Conservation (phyloP, 2,113 vertebrate genomes). For the Ahaetulla prasina region DNA sequence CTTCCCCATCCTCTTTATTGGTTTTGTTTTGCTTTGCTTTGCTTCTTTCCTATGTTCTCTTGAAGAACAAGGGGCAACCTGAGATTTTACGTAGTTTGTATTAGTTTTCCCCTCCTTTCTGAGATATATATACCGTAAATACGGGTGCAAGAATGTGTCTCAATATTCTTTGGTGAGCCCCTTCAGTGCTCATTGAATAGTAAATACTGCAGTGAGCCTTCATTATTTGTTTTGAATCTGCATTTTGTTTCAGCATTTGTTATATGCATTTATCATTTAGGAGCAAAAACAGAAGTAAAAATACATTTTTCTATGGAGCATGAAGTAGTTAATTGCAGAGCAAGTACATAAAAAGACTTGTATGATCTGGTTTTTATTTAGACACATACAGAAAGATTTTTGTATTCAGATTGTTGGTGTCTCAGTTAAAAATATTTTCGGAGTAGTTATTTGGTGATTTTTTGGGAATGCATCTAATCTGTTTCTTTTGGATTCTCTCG, state of each 20-base stretch:
- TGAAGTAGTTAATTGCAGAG: conserved; percentile 9
- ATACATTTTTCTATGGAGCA: conserved; percentile 11
- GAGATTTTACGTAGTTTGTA: neutral
- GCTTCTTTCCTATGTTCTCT: neutral
- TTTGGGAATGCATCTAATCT: neutral
- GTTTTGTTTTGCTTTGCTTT: no score
- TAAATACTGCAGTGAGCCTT: neutral
- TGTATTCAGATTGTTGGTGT: neutral
- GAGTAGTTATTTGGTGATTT: neutral
- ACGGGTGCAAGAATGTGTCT: no score
- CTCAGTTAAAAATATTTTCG: neutral
- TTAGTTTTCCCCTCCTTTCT: no score
- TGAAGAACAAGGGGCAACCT: neutral
- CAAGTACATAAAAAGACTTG: neutral
- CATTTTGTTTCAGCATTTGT: neutral
- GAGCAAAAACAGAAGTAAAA: neutral
- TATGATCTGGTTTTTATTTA: neutral
- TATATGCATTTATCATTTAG: conserved; percentile 26
- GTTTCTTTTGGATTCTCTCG: neutral
- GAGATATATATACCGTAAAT: no score
- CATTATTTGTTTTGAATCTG: neutral
- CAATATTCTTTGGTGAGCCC: no score
- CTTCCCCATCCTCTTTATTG: neutral
- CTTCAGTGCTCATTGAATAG: no score
- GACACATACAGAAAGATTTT: neutral